A percentile compares a stretch with the other conserved stretches of the same genome.
These are phyloP conservation scores for Bombus soroeensis DNA, from an alignment of 1,140 invertebrate species.

Conservation along the genomic window DNA sequence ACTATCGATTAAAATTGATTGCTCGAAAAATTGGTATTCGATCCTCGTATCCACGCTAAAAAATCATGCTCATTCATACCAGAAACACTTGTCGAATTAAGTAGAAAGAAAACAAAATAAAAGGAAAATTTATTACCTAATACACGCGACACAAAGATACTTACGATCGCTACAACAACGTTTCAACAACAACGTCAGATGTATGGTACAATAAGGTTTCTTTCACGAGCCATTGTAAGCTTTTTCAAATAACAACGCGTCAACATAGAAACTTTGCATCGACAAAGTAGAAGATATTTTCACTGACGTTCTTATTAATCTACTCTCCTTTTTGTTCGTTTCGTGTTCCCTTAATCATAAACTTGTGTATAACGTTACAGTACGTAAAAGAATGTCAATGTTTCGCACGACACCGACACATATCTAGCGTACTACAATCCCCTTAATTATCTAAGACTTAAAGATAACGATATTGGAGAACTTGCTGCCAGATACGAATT, in stretches of 20 bases:
- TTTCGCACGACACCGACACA: not conserved
- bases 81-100: not conserved
- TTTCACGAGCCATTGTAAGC: too few relatives aligned
- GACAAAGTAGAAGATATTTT: not conserved
- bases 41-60: not conserved
- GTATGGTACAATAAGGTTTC: too few relatives aligned
- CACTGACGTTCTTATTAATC: not conserved
- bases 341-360: not conserved
- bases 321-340: not conserved
- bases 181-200: not conserved
- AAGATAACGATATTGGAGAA: not conserved
- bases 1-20: not conserved
- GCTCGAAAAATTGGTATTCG: not conserved
- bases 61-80: not conserved
- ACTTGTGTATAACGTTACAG: not conserved
- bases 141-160: not conserved
- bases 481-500: not conserved
- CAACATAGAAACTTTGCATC: not conserved
- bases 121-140: not conserved
- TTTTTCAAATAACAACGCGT: not conserved
- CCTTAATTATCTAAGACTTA: conserved; percentile 8
- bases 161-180: not conserved
- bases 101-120: not conserved
- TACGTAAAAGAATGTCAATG: not conserved
- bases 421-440: conserved; percentile 1